Evolutionary conservation across 1,140 invertebrate genomes (phyloP).

Genomic region (Monochamus saltuarius): DNA sequence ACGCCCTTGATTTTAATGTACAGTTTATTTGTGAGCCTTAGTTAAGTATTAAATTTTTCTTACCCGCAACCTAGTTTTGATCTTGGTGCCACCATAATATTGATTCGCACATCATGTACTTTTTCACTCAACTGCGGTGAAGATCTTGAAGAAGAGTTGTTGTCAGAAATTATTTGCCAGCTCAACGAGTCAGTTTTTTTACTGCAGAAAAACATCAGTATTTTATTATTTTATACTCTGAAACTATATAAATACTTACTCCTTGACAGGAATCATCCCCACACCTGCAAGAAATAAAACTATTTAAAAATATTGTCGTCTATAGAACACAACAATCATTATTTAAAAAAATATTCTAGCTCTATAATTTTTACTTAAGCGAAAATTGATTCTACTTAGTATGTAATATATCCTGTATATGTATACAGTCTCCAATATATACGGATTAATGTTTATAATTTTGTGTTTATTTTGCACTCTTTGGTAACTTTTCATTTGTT

Average conservation of each 20-base stretch:
- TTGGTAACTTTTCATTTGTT: too few species aligned
- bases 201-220: slow-evolving; percentile 47
- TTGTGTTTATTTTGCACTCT: too few species aligned
- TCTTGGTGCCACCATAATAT: slow-evolving; percentile 64
- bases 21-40: too few species aligned
- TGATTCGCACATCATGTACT: slow-evolving; percentile 59
- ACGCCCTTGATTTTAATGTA: too few species aligned
- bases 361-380: too few species aligned
- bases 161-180: slow-evolving; percentile 72
- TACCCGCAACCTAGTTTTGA: slow-evolving; percentile 70
- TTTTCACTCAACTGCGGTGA: slow-evolving; percentile 49
- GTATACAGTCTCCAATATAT: too few species aligned
- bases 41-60: slow-evolving; percentile 30
- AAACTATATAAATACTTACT: slow-evolving; percentile 65
- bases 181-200: slow-evolving; percentile 70
- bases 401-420: too few species aligned
- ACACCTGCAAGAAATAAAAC: slow-evolving; percentile 65
- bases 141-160: slow-evolving; percentile 41
- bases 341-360: too few species aligned
- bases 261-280: slow-evolving; percentile 87
- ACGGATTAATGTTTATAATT: too few species aligned
- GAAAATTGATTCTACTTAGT: too few species aligned
- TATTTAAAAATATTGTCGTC: slow-evolving; percentile 9
- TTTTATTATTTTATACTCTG: too few species aligned
- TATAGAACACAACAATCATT: too few species aligned